These are phyloP conservation scores for Actinia tenebrosa DNA, from an alignment of 64 coral and sea anemone genomes.

Conservation along the genomic window DNA sequence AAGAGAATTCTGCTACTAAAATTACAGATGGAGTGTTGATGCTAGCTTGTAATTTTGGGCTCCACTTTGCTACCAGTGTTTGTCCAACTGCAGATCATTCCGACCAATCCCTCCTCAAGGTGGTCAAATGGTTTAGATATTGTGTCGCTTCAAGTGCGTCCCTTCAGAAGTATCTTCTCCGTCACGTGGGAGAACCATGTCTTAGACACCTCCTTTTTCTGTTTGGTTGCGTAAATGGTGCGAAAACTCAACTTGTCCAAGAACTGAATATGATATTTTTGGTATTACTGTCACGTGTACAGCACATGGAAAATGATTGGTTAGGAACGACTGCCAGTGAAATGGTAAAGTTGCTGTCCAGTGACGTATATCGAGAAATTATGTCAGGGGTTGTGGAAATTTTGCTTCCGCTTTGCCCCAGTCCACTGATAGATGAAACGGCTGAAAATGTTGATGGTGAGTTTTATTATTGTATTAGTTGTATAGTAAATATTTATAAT, in stretches of 20 bases:
- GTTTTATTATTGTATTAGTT: not conserved
- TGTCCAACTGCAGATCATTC: not conserved
- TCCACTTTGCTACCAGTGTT: not conserved
- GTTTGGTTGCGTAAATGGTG: not conserved
- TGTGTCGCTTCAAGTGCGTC: not conserved
- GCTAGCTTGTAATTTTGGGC: conserved; percentile 3
- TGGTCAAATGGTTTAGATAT: conserved; percentile 23
- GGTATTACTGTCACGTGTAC: conserved; percentile 18
- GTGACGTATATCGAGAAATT: conserved; percentile 9
- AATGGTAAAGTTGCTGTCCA: not conserved
- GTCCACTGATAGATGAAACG: conserved; percentile 3
- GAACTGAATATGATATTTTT: conserved; percentile 42
- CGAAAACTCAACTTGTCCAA: not conserved
- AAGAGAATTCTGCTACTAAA: not conserved
- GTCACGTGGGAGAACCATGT: not conserved
- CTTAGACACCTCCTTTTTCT: not conserved
- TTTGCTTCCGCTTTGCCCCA: conserved; percentile 20
- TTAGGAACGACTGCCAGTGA: not conserved
- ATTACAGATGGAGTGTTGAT: not conserved
- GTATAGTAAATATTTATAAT: no score
- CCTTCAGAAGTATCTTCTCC: not conserved
- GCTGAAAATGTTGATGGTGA: not conserved
- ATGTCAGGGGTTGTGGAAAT: conserved; percentile 23
- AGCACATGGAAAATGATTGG: not conserved
- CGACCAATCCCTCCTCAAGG: not conserved